These are phyloP conservation scores for Podiceps cristatus DNA, from an alignment of 2,113 vertebrate genomes.

Conservation along the genomic window DNA sequence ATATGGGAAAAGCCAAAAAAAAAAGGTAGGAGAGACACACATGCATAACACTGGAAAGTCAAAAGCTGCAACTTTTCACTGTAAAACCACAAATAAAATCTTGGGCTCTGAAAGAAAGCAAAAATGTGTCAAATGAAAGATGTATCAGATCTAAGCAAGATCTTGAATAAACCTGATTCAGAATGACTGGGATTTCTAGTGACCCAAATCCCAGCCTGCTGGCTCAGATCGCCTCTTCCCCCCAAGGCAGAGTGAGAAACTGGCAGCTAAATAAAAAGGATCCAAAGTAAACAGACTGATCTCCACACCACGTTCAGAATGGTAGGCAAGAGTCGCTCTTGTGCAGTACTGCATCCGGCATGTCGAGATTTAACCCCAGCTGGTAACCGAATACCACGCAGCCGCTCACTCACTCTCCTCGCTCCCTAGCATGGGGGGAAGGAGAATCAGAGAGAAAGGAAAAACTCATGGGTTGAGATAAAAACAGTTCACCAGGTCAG, in stretches of 20 bases:
- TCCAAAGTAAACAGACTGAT: not conserved
- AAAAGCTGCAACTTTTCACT: not conserved
- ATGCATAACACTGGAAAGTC: not conserved
- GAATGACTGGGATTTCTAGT: not conserved
- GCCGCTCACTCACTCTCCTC: too few relatives aligned
- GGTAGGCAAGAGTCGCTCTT: not conserved
- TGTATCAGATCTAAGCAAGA: not conserved
- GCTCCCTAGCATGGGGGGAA: too few relatives aligned
- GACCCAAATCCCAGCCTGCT: not conserved
- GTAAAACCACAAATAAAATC: not conserved
- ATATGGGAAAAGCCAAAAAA: not conserved
- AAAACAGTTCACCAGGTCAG: too few relatives aligned
- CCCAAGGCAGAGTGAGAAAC: not conserved
- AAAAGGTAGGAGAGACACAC: not conserved
- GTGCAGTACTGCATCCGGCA: not conserved
- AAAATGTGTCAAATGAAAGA: not conserved
- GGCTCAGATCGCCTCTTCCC: not conserved
- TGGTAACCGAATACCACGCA: too few relatives aligned
- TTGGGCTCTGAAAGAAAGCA: not conserved
- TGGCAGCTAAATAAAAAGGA: not conserved
- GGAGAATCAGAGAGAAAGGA: too few relatives aligned
- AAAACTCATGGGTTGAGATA: too few relatives aligned
- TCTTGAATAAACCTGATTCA: not conserved
- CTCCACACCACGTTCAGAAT: accelerated
- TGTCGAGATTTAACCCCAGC: too few relatives aligned